These are phyloP conservation scores for Heteropelma amictum DNA, from an alignment of 2,888 invertebrate species.

Conservation along the genomic window DNA sequence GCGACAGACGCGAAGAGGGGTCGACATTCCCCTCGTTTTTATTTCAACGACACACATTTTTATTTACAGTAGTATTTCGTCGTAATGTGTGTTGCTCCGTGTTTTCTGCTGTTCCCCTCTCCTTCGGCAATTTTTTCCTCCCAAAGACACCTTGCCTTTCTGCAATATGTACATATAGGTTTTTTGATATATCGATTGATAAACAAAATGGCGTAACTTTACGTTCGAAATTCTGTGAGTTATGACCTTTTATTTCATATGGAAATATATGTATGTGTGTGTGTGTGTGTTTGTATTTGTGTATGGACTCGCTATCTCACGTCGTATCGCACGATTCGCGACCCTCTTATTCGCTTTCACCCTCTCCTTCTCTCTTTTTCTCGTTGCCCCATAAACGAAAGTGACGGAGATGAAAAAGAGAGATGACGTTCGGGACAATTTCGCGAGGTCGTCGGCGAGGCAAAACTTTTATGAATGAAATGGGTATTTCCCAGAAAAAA, in stretches of 20 bases:
- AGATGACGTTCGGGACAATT: slow-evolving; percentile 50
- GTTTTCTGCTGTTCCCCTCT: slow-evolving; percentile 35
- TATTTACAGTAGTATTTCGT: slow-evolving; percentile 34
- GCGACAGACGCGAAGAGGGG: slow-evolving; percentile 43
- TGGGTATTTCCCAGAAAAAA: slow-evolving; percentile 68
- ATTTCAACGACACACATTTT: slow-evolving; percentile 50
- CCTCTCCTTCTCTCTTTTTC: slow-evolving; percentile 26
- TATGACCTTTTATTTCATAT: too few relatives aligned
- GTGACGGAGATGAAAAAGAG: slow-evolving; percentile 28
- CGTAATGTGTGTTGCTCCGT: slow-evolving; percentile 23
- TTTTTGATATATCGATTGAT: too few relatives aligned
- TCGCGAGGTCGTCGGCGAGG: slow-evolving; percentile 67
- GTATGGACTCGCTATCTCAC: slow-evolving; percentile 31
- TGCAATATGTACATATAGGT: slow-evolving; percentile 43
- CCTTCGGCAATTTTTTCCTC: slow-evolving; percentile 29
- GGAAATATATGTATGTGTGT: too few relatives aligned
- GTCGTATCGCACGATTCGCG: slow-evolving; percentile 51
- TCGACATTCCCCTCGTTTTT: slow-evolving; percentile 55
- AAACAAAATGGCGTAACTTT: neutral
- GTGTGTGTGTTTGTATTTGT: too few relatives aligned
- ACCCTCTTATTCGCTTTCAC: slow-evolving; percentile 53
- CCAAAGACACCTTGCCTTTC: slow-evolving; percentile 40
- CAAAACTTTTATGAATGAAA: slow-evolving; percentile 74
- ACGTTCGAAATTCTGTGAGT: too few relatives aligned
- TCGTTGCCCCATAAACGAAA: slow-evolving; percentile 7